phyloP scores from a whole-genome alignment of 2,888 invertebrate species.

The Thyatira batis region DNA sequence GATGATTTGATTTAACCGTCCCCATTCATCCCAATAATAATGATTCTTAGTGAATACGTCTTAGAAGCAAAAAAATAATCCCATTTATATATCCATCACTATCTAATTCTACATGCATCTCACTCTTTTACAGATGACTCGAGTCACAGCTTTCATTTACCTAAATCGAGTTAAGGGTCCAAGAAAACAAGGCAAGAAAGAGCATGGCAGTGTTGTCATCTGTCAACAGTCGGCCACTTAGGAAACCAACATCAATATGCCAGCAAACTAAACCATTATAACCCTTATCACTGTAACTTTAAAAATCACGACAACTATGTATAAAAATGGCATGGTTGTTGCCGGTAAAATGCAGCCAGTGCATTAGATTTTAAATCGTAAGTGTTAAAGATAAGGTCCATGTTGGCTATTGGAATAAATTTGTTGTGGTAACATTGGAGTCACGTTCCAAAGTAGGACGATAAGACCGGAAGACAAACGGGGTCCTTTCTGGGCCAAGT shows the following conservation, averaged over 20 bases:
- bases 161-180: conserved; percentile 67
- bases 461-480: conserved; percentile 66
- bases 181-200: conserved; percentile 67
- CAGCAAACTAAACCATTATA: conserved; percentile 23
- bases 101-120: conserved; percentile 9
- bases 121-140: conserved; percentile 42
- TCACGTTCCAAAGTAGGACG: conserved; percentile 51
- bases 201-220: conserved; percentile 64
- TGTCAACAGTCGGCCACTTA: conserved; percentile 63
- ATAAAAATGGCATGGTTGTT: conserved; percentile 13
- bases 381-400: conserved; percentile 13
- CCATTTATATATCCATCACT: conserved; percentile 18
- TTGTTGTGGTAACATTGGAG: conserved; percentile 42
- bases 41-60: too few species aligned
- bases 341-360: conserved; percentile 7
- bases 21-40: too few species aligned
- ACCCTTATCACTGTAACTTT: conserved; percentile 20
- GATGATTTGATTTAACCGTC: too few species aligned
- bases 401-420: conserved; percentile 9
- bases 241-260: conserved; percentile 30
- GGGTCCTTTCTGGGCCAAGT: conserved; percentile 43
- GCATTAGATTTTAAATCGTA: conserved; percentile 21
- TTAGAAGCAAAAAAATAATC: too few species aligned
- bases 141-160: conserved; percentile 59
- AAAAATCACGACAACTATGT: conserved; percentile 21